A percentile compares a stretch with the other conserved stretches of the same genome.
Conservation (phyloP, 2,888 invertebrate genomes). For the Platycnemis pennipes region DNA sequence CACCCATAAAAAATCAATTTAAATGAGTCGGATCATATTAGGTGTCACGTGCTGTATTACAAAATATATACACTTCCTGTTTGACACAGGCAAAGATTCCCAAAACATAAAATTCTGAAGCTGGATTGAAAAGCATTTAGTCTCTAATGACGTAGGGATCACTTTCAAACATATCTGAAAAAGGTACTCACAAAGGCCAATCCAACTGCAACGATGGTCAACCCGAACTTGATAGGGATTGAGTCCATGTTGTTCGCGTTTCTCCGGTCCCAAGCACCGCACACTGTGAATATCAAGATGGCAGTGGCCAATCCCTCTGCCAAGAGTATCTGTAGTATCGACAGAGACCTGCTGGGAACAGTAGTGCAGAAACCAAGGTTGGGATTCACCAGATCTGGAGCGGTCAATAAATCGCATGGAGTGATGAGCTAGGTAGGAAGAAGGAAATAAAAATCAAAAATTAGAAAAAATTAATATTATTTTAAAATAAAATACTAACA, state of each 20-base stretch:
- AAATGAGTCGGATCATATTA: too few relatives aligned
- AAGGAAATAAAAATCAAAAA: constrained; percentile 19
- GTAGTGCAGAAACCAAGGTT: constrained; percentile 70
- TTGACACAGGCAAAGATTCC: too few relatives aligned
- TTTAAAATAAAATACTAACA: neutral
- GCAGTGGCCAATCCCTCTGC: constrained; percentile 77
- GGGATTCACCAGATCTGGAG: constrained; percentile 77
- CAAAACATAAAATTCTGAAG: neutral
- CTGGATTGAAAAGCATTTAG: too few relatives aligned
- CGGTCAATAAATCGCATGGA: constrained; percentile 73
- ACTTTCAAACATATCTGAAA: neutral
- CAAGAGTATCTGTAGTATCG: constrained; percentile 76
- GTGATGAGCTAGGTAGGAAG: constrained; percentile 76
- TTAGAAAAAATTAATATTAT: neutral
- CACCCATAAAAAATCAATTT: too few relatives aligned
- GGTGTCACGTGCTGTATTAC: too few relatives aligned
- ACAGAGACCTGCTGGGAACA: constrained; percentile 74
- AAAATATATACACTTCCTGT: too few relatives aligned
- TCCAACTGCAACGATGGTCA: constrained; percentile 77
- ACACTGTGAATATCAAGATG: constrained; percentile 77
- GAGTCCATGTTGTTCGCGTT: constrained; percentile 77
- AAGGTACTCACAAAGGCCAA: constrained; percentile 75
- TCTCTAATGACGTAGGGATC: neutral
- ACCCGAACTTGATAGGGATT: constrained; percentile 78
- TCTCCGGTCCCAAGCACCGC: constrained; percentile 78